Evolutionary conservation across 2,888 invertebrate species (phyloP), one percentile per base, ranked within the genome.

Genomic region (Globia sparganii): DNA sequence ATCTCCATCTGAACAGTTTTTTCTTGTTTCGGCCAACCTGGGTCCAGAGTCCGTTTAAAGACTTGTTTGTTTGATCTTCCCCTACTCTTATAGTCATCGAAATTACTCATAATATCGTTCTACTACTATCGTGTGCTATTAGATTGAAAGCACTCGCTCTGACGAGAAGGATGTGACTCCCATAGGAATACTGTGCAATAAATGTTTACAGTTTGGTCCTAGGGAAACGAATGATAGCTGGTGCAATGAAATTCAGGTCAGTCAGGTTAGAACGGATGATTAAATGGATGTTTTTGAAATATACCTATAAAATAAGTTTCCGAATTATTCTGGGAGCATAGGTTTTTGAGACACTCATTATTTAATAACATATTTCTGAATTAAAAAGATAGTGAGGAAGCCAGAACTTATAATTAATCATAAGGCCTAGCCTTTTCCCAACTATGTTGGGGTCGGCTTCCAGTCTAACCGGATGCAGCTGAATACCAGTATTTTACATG

Each of bases 201-300:
- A 62, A 80, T 56, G 79, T 80, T 75, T 84, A 75, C 40, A 49
- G 65, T 68, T 46, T n/a, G 31, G 11, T 72, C 18, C 40, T 31
- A 46, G 1, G 2, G 31, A 71, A 37, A 40, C 74, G 15, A 66
- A 56, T 53, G 40, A 15, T 64, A 34, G n/a, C n/a, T n/a, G 13
- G 28, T 70, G 61, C 37, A 70, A 31, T 72, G 40, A 61, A 58
- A 70, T 56, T 61, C 28, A 46, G 80, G 43, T 43, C 61, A 53
- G 13, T 4, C 31, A 43, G 25, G 15, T 5, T 28, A n/a, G 15
- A 67, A 34, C n/a, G 40, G 9, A 67, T 67, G 37, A 75, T 64
- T 28, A 31, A 34, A 53, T 49, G 6, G 13, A 62, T 40, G 58
- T n/a, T 40, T 56, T 40, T 1, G 18, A 56, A 64, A 46, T 75